phyloP scores from a whole-genome alignment of 2,888 invertebrate species.

The Exocentrus adspersus region DNA sequence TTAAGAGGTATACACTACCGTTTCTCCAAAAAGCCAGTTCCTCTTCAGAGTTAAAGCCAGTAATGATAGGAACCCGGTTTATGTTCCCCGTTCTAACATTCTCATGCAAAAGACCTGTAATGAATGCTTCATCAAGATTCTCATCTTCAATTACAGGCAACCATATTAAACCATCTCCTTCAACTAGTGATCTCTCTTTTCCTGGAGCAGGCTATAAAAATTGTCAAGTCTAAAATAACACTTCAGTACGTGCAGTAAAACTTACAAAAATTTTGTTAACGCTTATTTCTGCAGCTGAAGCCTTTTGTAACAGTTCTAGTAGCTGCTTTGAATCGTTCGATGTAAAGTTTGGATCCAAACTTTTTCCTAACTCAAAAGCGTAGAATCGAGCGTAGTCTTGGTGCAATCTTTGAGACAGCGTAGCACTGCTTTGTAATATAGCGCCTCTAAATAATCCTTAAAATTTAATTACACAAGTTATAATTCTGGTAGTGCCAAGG shows the following conservation, averaged over 20 bases:
- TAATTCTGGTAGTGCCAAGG: no score
- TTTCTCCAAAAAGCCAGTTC: slow-evolving; percentile 1
- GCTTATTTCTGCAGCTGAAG: slow-evolving; percentile 8
- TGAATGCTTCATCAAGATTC: background rate
- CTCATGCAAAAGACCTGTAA: slow-evolving; percentile 20
- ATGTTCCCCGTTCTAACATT: slow-evolving; percentile 22
- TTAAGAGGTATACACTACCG: no score
- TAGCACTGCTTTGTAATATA: slow-evolving; percentile 24
- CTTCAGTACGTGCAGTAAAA: background rate
- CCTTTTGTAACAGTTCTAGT: background rate
- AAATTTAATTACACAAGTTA: no score
- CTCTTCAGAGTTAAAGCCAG: slow-evolving; percentile 30
- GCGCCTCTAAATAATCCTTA: slow-evolving; percentile 31
- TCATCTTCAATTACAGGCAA: slow-evolving; percentile 22
- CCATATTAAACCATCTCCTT: slow-evolving; percentile 14
- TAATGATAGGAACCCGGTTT: slow-evolving; percentile 18
- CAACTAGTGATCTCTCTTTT: background rate
- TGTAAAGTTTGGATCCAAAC: slow-evolving; percentile 3
- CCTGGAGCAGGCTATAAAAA: background rate
- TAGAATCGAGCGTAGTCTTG: background rate
- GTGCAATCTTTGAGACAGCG: slow-evolving; percentile 2
- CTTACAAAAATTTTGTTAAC: slow-evolving; percentile 9
- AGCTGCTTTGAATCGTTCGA: slow-evolving; percentile 10
- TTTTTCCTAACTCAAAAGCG: slow-evolving; percentile 23
- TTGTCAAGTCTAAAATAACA: background rate